Conservation (phyloP, 2,888 invertebrate species). For the Melanostoma scalare region DNA sequence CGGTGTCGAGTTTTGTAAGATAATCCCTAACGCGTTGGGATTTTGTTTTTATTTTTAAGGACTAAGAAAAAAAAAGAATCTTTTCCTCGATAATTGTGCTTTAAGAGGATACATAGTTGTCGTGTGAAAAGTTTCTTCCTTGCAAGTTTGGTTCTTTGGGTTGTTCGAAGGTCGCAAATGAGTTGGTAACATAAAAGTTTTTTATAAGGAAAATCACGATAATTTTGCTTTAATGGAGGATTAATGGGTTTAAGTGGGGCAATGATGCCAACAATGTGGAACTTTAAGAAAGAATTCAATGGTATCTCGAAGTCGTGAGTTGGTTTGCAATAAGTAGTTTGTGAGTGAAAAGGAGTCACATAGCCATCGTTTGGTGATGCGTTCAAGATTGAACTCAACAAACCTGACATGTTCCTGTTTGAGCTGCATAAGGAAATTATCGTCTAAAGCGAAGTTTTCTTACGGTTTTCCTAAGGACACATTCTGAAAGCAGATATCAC, state of each 20-base stretch:
- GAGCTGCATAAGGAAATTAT: too few relatives aligned
- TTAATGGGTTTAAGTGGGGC: conserved; percentile 58
- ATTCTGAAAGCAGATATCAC: too few relatives aligned
- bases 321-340: not conserved
- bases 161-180: conserved; percentile 67
- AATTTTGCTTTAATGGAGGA: conserved; percentile 59
- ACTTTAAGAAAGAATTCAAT: conserved; percentile 29
- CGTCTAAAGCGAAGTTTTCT: too few relatives aligned
- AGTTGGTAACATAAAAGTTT: conserved; percentile 54
- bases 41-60: conserved; percentile 34
- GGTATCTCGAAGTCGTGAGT: conserved; percentile 29
- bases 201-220: conserved; percentile 43
- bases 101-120: conserved; percentile 41
- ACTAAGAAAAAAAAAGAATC: conserved; percentile 9
- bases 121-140: conserved; percentile 37
- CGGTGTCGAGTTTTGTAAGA: conserved; percentile 57
- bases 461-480: too few relatives aligned
- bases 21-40: conserved; percentile 61
- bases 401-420: too few relatives aligned
- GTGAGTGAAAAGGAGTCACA: too few relatives aligned
- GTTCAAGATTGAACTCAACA: too few relatives aligned
- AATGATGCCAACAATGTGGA: conserved; percentile 28
- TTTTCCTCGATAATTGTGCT: conserved; percentile 60
- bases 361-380: too few relatives aligned
- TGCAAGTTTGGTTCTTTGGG: not conserved